A percentile compares a stretch with the other conserved stretches of the same genome.
These are phyloP conservation scores for Paramormyrops kingsleyae DNA, from an alignment of 2,113 vertebrate species.

Conservation along the genomic window DNA sequence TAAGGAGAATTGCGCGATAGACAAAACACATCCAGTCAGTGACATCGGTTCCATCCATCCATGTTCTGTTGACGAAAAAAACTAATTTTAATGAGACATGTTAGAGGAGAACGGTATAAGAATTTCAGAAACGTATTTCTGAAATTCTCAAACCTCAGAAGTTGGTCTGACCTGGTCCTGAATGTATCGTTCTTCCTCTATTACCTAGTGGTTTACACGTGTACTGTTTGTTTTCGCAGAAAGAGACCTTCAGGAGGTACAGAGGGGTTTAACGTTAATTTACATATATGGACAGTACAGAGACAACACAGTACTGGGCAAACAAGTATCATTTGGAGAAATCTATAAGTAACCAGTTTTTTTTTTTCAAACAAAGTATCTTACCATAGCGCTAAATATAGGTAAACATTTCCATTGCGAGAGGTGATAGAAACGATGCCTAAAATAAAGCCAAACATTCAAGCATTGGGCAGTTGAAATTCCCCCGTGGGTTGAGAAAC, in stretches of 20 bases:
- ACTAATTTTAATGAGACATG: not conserved
- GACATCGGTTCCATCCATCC: not conserved
- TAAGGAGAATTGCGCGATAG: not conserved
- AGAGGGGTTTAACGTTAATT: not conserved
- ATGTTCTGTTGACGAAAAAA: not conserved
- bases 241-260: not conserved
- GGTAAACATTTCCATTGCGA: slow-evolving; percentile 35
- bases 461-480: slow-evolving; percentile 44
- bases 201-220: not conserved
- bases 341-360: not conserved
- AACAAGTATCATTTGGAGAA: not conserved
- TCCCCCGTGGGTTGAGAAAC: slow-evolving; percentile 63
- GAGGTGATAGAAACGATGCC: slow-evolving; percentile 29
- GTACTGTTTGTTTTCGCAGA: not conserved
- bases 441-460: slow-evolving; percentile 18
- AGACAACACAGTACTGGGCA: not conserved
- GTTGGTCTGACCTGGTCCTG: not conserved
- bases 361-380: slow-evolving; percentile 7
- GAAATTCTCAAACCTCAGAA: not conserved
- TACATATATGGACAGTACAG: not conserved
- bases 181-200: not conserved
- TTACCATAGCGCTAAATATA: slow-evolving; percentile 35
- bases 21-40: not conserved
- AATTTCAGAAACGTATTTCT: not conserved
- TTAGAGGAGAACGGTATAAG: not conserved